Evolutionary conservation across 2,888 invertebrate genomes (phyloP).

Genomic region (Margaritifera margaritifera): DNA sequence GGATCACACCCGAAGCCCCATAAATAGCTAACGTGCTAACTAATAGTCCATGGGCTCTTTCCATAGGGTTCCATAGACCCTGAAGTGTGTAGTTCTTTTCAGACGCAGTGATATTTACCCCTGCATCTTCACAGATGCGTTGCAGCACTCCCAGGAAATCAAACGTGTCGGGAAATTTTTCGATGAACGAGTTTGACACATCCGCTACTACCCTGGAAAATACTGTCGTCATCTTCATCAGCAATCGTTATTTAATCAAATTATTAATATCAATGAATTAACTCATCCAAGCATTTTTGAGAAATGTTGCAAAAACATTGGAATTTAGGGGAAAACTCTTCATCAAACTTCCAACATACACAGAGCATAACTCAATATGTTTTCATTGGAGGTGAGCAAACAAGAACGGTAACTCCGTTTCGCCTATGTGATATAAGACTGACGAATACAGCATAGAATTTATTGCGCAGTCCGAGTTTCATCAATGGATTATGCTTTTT

Average conservation of each 20-base stretch:
- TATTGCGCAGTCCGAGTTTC: no score
- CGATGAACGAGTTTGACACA: conserved; percentile 37
- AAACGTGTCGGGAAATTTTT: conserved; percentile 43
- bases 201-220: conserved; percentile 47
- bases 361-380: no score
- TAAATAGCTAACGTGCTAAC: conserved; percentile 41
- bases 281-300: no score
- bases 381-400: no score
- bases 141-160: conserved; percentile 46
- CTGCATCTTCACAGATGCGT: conserved; percentile 44
- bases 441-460: no score
- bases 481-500: no score
- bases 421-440: no score
- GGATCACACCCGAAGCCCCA: conserved; percentile 22
- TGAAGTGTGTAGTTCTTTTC: conserved; percentile 19
- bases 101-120: conserved; percentile 17
- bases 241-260: neutral
- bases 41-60: conserved; percentile 40
- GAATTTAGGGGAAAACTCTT: no score
- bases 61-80: conserved; percentile 47
- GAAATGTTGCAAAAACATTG: no score
- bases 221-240: conserved; percentile 32
- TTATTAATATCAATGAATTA: no score
- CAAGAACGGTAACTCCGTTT: no score
- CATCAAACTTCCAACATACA: no score